Evolutionary conservation across 2,888 invertebrate genomes (phyloP), one percentile per base, ranked within the genome.

Genomic region (Carabus problematicus): DNA sequence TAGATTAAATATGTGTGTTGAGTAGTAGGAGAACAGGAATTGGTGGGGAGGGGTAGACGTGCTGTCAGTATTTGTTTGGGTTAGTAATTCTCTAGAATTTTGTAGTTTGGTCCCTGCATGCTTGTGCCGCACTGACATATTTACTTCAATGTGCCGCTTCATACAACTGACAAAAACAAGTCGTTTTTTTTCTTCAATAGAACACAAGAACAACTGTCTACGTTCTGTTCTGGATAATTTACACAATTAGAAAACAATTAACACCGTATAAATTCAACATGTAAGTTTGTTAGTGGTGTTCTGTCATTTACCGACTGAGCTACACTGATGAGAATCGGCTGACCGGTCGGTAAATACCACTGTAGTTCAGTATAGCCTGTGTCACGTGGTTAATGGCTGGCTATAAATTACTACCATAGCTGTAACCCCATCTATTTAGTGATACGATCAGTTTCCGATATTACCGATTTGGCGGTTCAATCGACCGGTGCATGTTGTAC

Each of bases 91-190:
- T 52, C 69, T 69, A 69, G 61, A 62, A 69, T 69, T 62, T 69
- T 69, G 62, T 69, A 75, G 74, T 76, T 75, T 76, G 75, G 75
- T 76, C 75, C 76, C 75, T 75, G 75, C 74, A 75, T 75, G 71
- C 75, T 72, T 71, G 72, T 73, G 72, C 68, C 68, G 71, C 71
- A 70, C 68, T 70, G 71, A 67, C 64, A 29, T 64, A 9, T 29
- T 29, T 29, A 56, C 18, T 19, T 56, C 52, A 16, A 47, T 52
- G 52, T 18, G 16, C 19, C 52, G 52, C 52, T 52, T 29, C 52
- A 45, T 45, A 11, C 11, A 45, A 45, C 45, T 45, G 19, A 52
- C 16, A 52, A 52, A 16, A 7, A 9, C 3, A 52, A 16, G 4
- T 16, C 18, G 9, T 52, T 52, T 12, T n/a, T n/a, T n/a, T n/a